Conservation (phyloP, 2,113 vertebrate genomes). For the Galemys pyrenaicus region DNA sequence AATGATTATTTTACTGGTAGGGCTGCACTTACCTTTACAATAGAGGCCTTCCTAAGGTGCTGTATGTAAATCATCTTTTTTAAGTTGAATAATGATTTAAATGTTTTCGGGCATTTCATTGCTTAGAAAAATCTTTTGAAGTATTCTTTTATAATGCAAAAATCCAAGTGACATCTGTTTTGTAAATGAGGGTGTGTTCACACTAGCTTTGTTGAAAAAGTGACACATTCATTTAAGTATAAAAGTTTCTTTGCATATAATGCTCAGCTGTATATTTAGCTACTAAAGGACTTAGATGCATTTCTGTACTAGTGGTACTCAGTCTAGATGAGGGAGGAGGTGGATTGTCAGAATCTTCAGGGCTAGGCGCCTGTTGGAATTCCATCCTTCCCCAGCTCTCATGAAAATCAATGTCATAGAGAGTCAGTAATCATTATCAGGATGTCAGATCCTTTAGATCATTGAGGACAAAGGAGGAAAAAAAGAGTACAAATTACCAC, state of each 20-base stretch:
- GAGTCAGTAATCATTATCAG: neutral
- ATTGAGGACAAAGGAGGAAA: neutral
- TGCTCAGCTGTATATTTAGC: neutral
- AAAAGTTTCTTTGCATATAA: slow-evolving; percentile 49
- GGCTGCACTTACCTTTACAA: slow-evolving; percentile 53
- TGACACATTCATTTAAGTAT: slow-evolving; percentile 20
- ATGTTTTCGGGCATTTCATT: slow-evolving; percentile 34
- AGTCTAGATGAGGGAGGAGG: neutral
- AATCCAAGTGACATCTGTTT: neutral
- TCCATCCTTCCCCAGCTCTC: neutral
- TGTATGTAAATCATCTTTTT: neutral
- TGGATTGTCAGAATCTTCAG: neutral
- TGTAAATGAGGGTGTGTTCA: slow-evolving; percentile 56
- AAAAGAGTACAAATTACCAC: neutral
- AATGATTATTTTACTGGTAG: slow-evolving; percentile 46
- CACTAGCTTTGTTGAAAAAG: slow-evolving; percentile 47
- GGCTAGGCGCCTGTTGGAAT: neutral
- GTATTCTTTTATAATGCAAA: slow-evolving; percentile 62
- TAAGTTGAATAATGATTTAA: slow-evolving; percentile 51
- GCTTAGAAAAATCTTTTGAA: slow-evolving; percentile 59
- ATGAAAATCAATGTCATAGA: neutral
- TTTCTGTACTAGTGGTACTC: neutral
- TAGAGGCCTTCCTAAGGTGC: slow-evolving; percentile 42
- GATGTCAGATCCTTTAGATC: neutral
- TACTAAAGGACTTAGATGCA: neutral